A percentile compares a stretch with the other conserved stretches of the same genome.
phyloP scores from a whole-genome alignment of 2,113 vertebrate species.

The Odocoileus hemionus region DNA sequence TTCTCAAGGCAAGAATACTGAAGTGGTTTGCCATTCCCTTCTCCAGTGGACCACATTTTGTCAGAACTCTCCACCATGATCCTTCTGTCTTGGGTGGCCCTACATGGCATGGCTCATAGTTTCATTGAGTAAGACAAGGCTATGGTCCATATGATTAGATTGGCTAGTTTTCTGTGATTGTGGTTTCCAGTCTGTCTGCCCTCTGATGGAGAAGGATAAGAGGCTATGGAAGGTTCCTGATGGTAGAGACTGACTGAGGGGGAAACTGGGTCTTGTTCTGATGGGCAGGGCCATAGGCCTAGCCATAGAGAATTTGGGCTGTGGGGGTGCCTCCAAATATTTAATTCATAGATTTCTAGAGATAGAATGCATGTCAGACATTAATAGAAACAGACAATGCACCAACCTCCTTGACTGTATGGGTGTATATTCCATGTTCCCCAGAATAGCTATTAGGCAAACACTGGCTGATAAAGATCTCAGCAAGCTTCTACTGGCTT shows the following conservation, averaged over 20 bases:
- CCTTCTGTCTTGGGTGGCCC: neutral
- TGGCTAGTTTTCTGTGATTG: neutral
- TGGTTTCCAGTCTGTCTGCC: neutral
- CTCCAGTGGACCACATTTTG: neutral
- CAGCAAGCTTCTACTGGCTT: neutral
- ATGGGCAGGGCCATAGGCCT: neutral
- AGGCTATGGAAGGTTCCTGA: neutral
- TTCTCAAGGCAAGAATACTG: neutral
- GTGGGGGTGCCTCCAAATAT: neutral
- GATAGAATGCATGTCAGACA: neutral
- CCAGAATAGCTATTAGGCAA: neutral
- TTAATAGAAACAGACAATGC: slow-evolving; percentile 18
- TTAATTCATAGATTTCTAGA: neutral
- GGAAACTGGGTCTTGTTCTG: neutral
- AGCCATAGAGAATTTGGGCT: neutral
- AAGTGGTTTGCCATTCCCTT: neutral
- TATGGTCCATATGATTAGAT: neutral
- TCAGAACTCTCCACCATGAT: neutral
- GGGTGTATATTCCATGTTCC: neutral
- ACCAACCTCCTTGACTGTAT: neutral
- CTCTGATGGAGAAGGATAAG: neutral
- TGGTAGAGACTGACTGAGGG: neutral
- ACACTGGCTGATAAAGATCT: neutral
- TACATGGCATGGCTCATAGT: neutral
- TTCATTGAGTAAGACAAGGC: neutral